phyloP scores from a whole-genome alignment of 2,113 vertebrate species.

The Bothrops jararaca region DNA sequence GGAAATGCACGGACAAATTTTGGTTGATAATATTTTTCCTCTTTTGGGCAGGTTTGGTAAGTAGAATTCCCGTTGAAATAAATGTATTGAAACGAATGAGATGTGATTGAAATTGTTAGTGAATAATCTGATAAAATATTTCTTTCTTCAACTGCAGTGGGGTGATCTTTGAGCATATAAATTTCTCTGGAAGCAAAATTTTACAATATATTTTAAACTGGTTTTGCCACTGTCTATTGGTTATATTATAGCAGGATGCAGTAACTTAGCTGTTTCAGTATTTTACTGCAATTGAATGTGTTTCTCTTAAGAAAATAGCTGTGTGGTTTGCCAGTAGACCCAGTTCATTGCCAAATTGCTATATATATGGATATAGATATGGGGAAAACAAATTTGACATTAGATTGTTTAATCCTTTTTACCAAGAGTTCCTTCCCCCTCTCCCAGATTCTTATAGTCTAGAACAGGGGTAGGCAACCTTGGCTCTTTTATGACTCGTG shows the following conservation, averaged over 20 bases:
- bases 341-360: not conserved
- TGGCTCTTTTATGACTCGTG: too few species aligned
- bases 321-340: not conserved
- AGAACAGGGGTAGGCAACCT: too few species aligned
- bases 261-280: not conserved
- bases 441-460: not conserved
- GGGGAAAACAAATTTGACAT: not conserved
- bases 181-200: not conserved
- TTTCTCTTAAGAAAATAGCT: not conserved
- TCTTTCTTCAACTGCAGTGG: not conserved
- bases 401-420: not conserved
- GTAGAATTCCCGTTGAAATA: slow-evolving; percentile 16
- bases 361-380: not conserved
- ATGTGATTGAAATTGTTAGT: not conserved
- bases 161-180: not conserved
- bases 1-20: slow-evolving; percentile 68
- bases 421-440: not conserved
- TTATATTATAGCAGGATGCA: not conserved
- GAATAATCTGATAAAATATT: not conserved
- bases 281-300: not conserved
- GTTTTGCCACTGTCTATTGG: not conserved
- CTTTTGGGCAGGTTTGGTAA: slow-evolving; percentile 77
- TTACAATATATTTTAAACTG: not conserved
- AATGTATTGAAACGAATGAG: not conserved
- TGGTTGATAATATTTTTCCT: slow-evolving; percentile 76